Percentiles rank a stretch among this genome's conserved stretches.
Evolutionary conservation across 2,797 vertebrate species (phyloP).

Genomic region (Lemur catta): DNA sequence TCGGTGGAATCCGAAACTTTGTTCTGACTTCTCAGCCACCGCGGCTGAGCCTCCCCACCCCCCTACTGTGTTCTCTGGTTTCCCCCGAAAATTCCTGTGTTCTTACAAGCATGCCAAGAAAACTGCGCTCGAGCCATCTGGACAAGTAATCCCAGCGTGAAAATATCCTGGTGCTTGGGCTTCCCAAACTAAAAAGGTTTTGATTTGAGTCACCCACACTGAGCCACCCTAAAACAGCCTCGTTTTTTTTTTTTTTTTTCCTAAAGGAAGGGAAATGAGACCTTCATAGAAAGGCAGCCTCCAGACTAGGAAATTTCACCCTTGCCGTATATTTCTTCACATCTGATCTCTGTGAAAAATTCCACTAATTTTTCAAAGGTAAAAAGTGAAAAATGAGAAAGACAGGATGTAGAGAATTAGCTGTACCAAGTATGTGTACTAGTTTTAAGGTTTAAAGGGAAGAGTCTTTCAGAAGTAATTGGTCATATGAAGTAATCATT

Average conservation of each 20-base stretch:
- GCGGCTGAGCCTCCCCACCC: background rate
- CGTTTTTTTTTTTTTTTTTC: background rate
- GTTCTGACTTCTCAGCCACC: background rate
- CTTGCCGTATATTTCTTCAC: background rate
- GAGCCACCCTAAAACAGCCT: conserved; percentile 41
- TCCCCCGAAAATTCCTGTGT: conserved; percentile 68
- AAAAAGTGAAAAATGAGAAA: conserved; percentile 4
- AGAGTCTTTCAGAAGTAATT: conserved; percentile 16
- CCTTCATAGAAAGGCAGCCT: conserved; percentile 1
- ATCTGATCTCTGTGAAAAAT: background rate
- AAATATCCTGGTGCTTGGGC: conserved; percentile 66
- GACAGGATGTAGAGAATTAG: background rate
- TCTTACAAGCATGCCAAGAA: conserved; percentile 68
- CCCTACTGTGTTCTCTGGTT: conserved; percentile 60
- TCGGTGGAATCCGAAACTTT: conserved; percentile 43
- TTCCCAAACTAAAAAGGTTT: conserved; percentile 60
- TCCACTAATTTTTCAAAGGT: conserved; percentile 22
- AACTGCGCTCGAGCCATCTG: conserved; percentile 70
- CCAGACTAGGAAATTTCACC: conserved; percentile 33
- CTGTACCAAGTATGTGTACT: background rate
- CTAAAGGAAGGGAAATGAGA: conserved; percentile 46
- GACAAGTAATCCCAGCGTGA: conserved; percentile 70
- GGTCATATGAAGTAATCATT: background rate
- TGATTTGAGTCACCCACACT: conserved; percentile 66
- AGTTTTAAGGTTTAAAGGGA: conserved; percentile 20